A percentile compares a stretch with the other conserved stretches of the same genome.
These are phyloP conservation scores for Macropodus opercularis DNA, from an alignment of 2,797 vertebrate species.

Conservation along the genomic window DNA sequence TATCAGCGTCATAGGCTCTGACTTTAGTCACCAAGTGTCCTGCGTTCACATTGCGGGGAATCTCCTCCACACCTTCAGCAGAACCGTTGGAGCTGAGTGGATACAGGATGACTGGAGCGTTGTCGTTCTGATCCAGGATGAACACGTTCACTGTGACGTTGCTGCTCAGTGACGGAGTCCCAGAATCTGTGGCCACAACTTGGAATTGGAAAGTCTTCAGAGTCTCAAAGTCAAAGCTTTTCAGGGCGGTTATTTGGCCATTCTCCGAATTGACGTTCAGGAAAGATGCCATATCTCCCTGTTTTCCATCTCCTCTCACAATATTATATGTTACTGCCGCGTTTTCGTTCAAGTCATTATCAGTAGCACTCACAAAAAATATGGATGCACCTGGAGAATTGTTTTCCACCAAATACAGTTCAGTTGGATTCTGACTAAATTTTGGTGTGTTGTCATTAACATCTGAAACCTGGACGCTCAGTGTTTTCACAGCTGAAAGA, in stretches of 20 bases:
- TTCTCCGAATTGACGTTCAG: conserved; percentile 52
- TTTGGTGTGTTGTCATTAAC: conserved; percentile 77
- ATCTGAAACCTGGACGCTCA: conserved; percentile 73
- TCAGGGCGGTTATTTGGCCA: conserved; percentile 25
- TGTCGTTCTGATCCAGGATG: too few species aligned
- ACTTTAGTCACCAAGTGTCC: too few species aligned
- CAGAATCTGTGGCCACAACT: too few species aligned
- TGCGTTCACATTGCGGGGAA: too few species aligned
- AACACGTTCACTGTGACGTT: too few species aligned
- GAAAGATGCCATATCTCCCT: conserved; percentile 43
- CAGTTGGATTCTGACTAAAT: conserved; percentile 66
- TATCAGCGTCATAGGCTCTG: too few species aligned
- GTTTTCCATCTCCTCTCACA: conserved; percentile 36
- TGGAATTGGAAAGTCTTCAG: too few species aligned
- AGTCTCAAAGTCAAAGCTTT: too few species aligned
- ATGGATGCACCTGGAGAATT: conserved; percentile 63
- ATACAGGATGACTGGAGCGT: too few species aligned
- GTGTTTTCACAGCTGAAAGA: conserved; percentile 56
- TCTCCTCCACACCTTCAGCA: too few species aligned
- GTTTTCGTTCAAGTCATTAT: conserved; percentile 85
- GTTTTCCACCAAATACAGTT: conserved; percentile 78
- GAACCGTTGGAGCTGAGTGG: too few species aligned
- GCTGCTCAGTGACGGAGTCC: too few species aligned
- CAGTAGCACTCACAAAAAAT: conserved; percentile 75
- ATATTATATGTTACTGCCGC: conserved; percentile 82